Evolutionary conservation across 2,113 vertebrate species (phyloP).

Genomic region (western clawed frog (Xenopus tropicalis)): UCB_Xtro_10.0 CM004446.2:76036501-76037000

Average conservation of each 20-base stretch:
- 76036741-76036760: conserved; percentile 9
- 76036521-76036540: too few relatives aligned
- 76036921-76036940: neutral
- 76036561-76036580: too few relatives aligned
- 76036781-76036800: neutral
- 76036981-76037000: neutral
- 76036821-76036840: neutral
- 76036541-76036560: too few relatives aligned
- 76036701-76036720: too few relatives aligned
- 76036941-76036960: neutral
- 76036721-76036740: neutral
- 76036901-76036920: neutral
- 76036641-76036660: too few relatives aligned
- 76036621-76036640: too few relatives aligned
- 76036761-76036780: conserved; percentile 17
- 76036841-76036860: neutral
- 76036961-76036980: conserved; percentile 3
- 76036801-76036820: conserved; percentile 23
- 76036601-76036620: too few relatives aligned
- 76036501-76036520: too few relatives aligned
- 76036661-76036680: too few relatives aligned
- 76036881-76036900: neutral
- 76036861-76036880: neutral
- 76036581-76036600: too few relatives aligned
- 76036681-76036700: too few relatives aligned